Base-by-base conservation (phyloP, 1,140 invertebrate genomes). In the Bradysia coprophila region DNA sequence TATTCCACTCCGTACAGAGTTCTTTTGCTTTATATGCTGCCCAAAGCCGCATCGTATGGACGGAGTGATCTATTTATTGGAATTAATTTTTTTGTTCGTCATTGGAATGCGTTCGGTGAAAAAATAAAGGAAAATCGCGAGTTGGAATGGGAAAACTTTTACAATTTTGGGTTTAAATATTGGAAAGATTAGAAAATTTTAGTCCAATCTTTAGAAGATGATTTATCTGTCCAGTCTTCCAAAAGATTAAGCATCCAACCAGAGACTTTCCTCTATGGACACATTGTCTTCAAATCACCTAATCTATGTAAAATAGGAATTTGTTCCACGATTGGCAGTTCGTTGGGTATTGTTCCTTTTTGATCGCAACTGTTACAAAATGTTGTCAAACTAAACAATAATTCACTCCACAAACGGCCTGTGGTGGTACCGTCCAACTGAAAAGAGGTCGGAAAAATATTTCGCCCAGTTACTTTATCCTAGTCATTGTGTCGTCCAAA, bases 261-360 rank as follows among this genome's bases (percentile, higher is more conserved):
- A 31, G 8, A 8, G 8, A 31, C 8, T 31, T 31, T 31, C 28
- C 28, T 9, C 8, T n/a, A 8, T 8, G 8, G 8, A 31, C 8
- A 36, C 33, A 16, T 9, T 38, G 24, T 28, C 24, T 13, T 21
- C 34, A 43, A 13, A 40, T 53, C n/a, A 75, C 73, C 73, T 41
- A 83, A 62, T 51, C 80, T 65, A 54, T 85, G 81, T 4, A 85
- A 61, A 31, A 83, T 71, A 3, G 81, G 75, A 53, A 85, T 84
- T 60, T 85, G 80, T 51, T 85, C 81, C 0, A 80, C 76, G 4
- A 84, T 63, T 0, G 81, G 79, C 37, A 83, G 50, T 47, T 83
- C 73, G 45, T 78, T 74, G 11, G 57, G 56, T 23, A 57, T 59
- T 16, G 44, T 45, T 4, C 44, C 40, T 38, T 41, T 15, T 0